These are phyloP conservation scores for Phenganax subtilis DNA, from an alignment of 92 coral and sea anemone species.

Conservation along the genomic window DNA sequence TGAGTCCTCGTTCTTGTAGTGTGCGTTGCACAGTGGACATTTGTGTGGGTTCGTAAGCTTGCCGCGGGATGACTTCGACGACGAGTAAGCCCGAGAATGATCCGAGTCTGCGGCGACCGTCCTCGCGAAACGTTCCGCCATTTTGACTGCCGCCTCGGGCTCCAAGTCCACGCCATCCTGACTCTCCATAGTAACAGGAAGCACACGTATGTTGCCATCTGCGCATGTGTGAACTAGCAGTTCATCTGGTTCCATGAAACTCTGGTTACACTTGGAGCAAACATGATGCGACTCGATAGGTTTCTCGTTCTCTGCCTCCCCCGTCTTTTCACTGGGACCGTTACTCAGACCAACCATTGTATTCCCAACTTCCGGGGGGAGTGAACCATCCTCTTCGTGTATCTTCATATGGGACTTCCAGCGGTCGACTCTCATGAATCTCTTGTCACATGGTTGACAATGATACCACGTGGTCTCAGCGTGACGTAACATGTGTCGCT, in stretches of 20 bases:
- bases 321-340: constrained; percentile 58
- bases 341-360: constrained; percentile 3
- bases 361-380: constrained; percentile 9
- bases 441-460: constrained; percentile 95
- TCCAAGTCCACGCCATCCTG: constrained; percentile 38
- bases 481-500: constrained; percentile 94
- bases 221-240: constrained; percentile 88
- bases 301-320: constrained; percentile 47
- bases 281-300: constrained; percentile 61
- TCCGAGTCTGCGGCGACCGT: constrained; percentile 24
- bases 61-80: constrained; percentile 21
- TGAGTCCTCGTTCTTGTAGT: constrained; percentile 86
- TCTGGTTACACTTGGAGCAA: constrained; percentile 85
- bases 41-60: constrained; percentile 50
- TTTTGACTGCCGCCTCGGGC: constrained; percentile 28
- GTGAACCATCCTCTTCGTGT: constrained; percentile 17
- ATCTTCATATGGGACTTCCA: constrained; percentile 53
- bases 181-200: constrained; percentile 37
- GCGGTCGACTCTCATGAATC: constrained; percentile 91
- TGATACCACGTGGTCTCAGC: constrained; percentile 90
- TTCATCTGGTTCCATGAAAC: constrained; percentile 86
- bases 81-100: constrained; percentile 18
- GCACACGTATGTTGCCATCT: constrained; percentile 38
- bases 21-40: constrained; percentile 83
- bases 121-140: constrained; percentile 33